phyloP scores from a whole-genome alignment of 2,888 invertebrate genomes.

The Phoenoteleia sp. region DNA sequence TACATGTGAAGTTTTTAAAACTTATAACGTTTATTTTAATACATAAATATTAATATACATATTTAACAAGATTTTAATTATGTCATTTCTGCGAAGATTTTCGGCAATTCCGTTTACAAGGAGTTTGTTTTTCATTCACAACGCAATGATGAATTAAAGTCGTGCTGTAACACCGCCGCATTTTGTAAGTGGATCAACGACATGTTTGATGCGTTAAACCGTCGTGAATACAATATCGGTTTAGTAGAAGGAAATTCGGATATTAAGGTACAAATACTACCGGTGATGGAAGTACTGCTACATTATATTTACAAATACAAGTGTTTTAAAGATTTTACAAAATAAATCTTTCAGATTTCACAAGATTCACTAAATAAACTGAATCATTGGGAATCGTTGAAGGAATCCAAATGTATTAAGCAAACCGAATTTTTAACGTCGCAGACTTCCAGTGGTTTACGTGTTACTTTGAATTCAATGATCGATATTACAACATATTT shows the following conservation, averaged over 20 bases:
- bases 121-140: not conserved
- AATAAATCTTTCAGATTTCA: constrained; percentile 14
- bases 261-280: not conserved
- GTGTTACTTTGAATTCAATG: constrained; percentile 12
- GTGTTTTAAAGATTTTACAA: not conserved
- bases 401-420: not conserved
- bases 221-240: not conserved
- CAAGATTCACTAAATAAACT: constrained; percentile 13
- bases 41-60: not conserved
- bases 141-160: not conserved
- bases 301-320: not conserved
- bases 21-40: too few relatives aligned
- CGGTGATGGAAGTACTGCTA: not conserved
- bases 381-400: constrained; percentile 23
- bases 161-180: not conserved
- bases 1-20: too few relatives aligned
- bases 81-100: not conserved
- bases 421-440: constrained; percentile 17
- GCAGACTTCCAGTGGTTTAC: constrained; percentile 10
- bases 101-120: not conserved
- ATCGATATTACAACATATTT: constrained; percentile 19
- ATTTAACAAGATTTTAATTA: not conserved
- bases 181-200: not conserved
- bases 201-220: not conserved
- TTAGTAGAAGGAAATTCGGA: not conserved